Percentiles rank a stretch among this genome's conserved stretches.
Conservation (phyloP, 2,888 invertebrate genomes). For the Nymphalis polychloros region DNA sequence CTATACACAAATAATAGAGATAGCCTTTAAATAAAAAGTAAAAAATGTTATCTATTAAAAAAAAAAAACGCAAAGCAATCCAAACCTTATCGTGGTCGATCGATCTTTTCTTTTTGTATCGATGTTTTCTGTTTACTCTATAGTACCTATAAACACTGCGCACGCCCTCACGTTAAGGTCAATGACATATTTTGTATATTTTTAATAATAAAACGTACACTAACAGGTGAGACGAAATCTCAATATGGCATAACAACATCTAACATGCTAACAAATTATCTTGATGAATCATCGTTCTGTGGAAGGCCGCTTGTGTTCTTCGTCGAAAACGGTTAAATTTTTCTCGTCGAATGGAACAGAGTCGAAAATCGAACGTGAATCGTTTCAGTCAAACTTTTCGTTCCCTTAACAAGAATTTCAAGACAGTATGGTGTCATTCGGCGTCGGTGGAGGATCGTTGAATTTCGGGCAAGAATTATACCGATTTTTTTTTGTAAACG, state of each 20-base stretch:
- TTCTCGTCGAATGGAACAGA: slow-evolving; percentile 27
- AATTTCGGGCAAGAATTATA: not conserved
- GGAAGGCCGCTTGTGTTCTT: slow-evolving; percentile 38
- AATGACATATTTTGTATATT: slow-evolving; percentile 23
- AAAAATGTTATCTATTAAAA: too few species aligned
- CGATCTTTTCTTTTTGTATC: too few species aligned
- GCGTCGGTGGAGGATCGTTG: slow-evolving; percentile 18
- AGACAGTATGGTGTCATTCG: slow-evolving; percentile 26
- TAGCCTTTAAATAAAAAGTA: too few species aligned
- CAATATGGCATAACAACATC: slow-evolving; percentile 34
- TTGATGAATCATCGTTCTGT: slow-evolving; percentile 39
- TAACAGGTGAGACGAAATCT: slow-evolving; percentile 31
- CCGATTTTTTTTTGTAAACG: not conserved
- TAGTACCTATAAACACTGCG: not conserved
- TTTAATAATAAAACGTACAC: slow-evolving; percentile 8
- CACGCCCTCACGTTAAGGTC: slow-evolving; percentile 17
- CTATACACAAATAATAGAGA: too few species aligned
- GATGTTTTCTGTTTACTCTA: too few species aligned
- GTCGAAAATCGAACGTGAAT: slow-evolving; percentile 27
- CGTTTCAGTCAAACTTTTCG: slow-evolving; percentile 17
- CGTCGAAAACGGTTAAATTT: slow-evolving; percentile 23
- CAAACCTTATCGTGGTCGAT: too few species aligned
- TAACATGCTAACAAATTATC: slow-evolving; percentile 36
- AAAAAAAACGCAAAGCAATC: too few species aligned
- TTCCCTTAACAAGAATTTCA: slow-evolving; percentile 16